A percentile compares a stretch with the other conserved stretches of the same genome.
Conservation (phyloP, 2,797 vertebrate species). For the Characodon lateralis region DNA sequence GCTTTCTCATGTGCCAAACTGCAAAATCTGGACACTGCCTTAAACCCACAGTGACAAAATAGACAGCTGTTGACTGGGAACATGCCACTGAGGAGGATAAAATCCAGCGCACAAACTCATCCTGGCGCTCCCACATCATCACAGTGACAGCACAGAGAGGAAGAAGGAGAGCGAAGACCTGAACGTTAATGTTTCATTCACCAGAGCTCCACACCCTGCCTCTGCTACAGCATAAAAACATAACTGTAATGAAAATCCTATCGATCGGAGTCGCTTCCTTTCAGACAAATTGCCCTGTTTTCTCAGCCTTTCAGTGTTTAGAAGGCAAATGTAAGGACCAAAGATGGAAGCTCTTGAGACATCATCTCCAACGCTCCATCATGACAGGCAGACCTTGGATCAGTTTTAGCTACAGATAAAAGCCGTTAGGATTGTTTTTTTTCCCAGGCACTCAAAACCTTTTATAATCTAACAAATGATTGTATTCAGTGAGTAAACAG, state of each 20-base stretch:
- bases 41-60: constrained; percentile 75
- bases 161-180: constrained; percentile 41
- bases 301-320: constrained; percentile 60
- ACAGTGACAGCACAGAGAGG: constrained; percentile 65
- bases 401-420: constrained; percentile 33
- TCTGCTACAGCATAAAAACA: constrained; percentile 79
- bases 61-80: constrained; percentile 75
- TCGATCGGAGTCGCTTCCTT: constrained; percentile 79
- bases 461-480: constrained; percentile 11
- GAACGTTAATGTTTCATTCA: constrained; percentile 79
- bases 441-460: background rate
- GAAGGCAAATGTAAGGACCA: constrained; percentile 70
- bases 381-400: constrained; percentile 41
- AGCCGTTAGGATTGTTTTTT: background rate
- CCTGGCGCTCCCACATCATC: constrained; percentile 54
- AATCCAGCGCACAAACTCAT: constrained; percentile 66
- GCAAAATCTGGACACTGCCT: constrained; percentile 54
- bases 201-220: constrained; percentile 62
- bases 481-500: constrained; percentile 22
- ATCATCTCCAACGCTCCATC: constrained; percentile 50
- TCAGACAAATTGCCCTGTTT: constrained; percentile 79
- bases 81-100: constrained; percentile 61
- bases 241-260: constrained; percentile 84
- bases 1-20: constrained; percentile 42
- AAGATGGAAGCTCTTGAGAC: constrained; percentile 61